A percentile compares a stretch with the other conserved stretches of the same genome.
phyloP scores from a whole-genome alignment of 1,140 invertebrate species.

The Rhynchophorus ferrugineus region DNA sequence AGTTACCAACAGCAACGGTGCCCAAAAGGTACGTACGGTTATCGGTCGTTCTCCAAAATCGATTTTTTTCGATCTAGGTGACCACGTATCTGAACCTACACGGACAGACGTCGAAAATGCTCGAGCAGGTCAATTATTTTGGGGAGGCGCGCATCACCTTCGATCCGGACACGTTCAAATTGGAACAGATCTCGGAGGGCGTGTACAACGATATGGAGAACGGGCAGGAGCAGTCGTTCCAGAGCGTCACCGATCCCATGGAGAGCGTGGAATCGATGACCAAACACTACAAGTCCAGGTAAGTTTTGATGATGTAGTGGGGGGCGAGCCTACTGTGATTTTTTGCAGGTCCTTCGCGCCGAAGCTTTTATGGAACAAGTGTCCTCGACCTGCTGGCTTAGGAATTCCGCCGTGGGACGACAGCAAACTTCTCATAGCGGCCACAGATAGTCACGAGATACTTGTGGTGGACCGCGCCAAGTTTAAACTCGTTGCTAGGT shows the following conservation, averaged over 20 bases:
- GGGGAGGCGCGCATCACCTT: slow-evolving; percentile 45
- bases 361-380: slow-evolving; percentile 46
- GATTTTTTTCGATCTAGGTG: slow-evolving; percentile 9
- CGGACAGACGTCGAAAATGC: slow-evolving; percentile 43
- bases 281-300: slow-evolving; percentile 45
- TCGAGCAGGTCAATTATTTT: slow-evolving; percentile 48
- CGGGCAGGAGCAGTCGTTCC: slow-evolving; percentile 37
- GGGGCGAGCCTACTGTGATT: slow-evolving; percentile 5
- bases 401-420: slow-evolving; percentile 51
- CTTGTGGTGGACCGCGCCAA: slow-evolving; percentile 45
- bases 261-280: slow-evolving; percentile 42
- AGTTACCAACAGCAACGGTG: slow-evolving; percentile 2
- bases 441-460: slow-evolving; percentile 28
- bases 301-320: neutral
- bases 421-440: slow-evolving; percentile 49
- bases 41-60: neutral
- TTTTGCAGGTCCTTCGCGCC: slow-evolving; percentile 40
- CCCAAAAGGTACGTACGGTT: slow-evolving; percentile 9
- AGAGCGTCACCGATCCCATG: slow-evolving; percentile 39
- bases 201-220: slow-evolving; percentile 45
- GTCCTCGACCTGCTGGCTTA: slow-evolving; percentile 50
- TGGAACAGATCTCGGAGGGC: slow-evolving; percentile 43
- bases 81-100: slow-evolving; percentile 43
- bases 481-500: slow-evolving; percentile 39
- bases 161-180: slow-evolving; percentile 47